Evolutionary conservation across 2,888 invertebrate genomes (phyloP).

Genomic region (Callosobruchus maculatus): DNA sequence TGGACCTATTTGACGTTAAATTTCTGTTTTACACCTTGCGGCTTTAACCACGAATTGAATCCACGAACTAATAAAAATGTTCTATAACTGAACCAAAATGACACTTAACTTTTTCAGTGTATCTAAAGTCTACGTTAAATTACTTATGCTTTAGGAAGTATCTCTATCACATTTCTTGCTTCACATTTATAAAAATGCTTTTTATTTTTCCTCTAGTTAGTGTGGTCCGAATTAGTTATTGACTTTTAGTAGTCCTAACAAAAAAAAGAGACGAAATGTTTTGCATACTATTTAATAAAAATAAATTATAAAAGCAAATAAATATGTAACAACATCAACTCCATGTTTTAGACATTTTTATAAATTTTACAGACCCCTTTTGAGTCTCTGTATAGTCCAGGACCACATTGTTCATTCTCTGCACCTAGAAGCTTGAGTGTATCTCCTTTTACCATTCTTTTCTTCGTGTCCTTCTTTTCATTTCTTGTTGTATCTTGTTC

Average conservation of each 20-base stretch:
- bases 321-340: background rate
- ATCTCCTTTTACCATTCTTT: slow-evolving; percentile 13
- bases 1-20: too few species aligned
- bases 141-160: too few species aligned
- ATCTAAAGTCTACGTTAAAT: too few species aligned
- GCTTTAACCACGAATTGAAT: too few species aligned
- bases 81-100: too few species aligned
- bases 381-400: slow-evolving; percentile 65
- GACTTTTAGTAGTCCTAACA: background rate
- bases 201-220: too few species aligned
- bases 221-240: too few species aligned
- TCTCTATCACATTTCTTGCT: too few species aligned
- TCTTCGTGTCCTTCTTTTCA: slow-evolving; percentile 32
- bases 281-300: background rate
- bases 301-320: background rate
- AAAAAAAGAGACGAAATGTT: background rate
- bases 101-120: too few species aligned
- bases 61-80: too few species aligned
- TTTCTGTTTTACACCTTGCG: too few species aligned
- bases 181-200: too few species aligned
- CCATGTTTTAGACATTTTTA: slow-evolving; percentile 1
- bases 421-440: slow-evolving; percentile 62
- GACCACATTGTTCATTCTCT: slow-evolving; percentile 68
- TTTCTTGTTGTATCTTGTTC: slow-evolving; percentile 26
- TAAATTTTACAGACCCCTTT: slow-evolving; percentile 56